phyloP scores from a whole-genome alignment of 2,113 vertebrate species.

The Pseudolaguvia tuberculata region DNA sequence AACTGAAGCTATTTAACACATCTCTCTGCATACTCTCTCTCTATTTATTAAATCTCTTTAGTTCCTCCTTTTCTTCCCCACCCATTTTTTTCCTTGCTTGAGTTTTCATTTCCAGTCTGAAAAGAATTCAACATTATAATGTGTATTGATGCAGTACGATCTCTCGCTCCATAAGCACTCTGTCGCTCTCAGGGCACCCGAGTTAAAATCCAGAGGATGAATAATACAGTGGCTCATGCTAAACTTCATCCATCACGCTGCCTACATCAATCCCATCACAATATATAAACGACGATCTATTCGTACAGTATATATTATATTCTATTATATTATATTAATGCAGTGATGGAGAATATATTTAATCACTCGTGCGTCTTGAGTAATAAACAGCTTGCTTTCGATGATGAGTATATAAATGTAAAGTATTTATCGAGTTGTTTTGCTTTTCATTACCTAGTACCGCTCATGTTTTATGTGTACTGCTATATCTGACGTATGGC shows the following conservation, averaged over 20 bases:
- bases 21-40: constrained; percentile 28
- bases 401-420: constrained; percentile 49
- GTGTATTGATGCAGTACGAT: constrained; percentile 36
- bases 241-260: constrained; percentile 19
- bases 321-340: constrained; percentile 29
- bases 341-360: constrained; percentile 44
- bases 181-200: constrained; percentile 50
- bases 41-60: constrained; percentile 23
- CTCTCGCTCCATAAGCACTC: constrained; percentile 42
- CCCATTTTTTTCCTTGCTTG: constrained; percentile 20
- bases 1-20: constrained; percentile 29
- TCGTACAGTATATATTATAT: not conserved
- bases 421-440: constrained; percentile 31
- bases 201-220: constrained; percentile 40
- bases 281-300: constrained; percentile 13
- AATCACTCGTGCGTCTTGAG: constrained; percentile 45
- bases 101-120: constrained; percentile 10
- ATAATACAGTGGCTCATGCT: constrained; percentile 13
- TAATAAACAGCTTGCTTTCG: constrained; percentile 41
- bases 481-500: constrained; percentile 33
- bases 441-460: constrained; percentile 30
- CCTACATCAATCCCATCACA: constrained; percentile 2
- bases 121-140: constrained; percentile 22
- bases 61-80: constrained; percentile 38
- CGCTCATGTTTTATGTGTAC: constrained; percentile 17